Evolutionary conservation across 2,113 vertebrate genomes (phyloP).

Genomic region (Actenoides lindsayi): DNA sequence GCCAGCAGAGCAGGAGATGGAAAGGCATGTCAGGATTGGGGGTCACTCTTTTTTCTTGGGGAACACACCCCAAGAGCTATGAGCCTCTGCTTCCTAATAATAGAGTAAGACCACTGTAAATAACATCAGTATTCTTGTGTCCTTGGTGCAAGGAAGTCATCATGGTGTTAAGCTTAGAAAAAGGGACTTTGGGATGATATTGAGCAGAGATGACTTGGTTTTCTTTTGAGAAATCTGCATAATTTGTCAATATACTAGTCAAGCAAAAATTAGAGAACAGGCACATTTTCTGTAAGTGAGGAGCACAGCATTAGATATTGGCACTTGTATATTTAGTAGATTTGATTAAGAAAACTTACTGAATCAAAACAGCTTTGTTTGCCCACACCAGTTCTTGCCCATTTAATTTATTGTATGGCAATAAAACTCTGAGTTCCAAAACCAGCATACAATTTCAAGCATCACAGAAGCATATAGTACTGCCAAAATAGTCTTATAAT

Average conservation of each 20-base stretch:
- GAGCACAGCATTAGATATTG: background rate
- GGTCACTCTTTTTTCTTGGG: background rate
- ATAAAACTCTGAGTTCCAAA: background rate
- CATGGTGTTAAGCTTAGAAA: background rate
- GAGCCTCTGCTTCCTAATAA: background rate
- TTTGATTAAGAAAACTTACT: background rate
- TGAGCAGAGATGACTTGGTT: background rate
- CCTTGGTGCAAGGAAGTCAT: background rate
- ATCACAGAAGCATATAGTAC: background rate
- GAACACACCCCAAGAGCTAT: rapidly evolving
- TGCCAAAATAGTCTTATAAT: background rate
- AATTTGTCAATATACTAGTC: background rate
- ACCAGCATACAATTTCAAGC: background rate
- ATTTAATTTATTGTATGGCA: background rate
- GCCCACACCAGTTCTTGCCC: background rate
- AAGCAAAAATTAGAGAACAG: background rate
- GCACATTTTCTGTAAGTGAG: background rate
- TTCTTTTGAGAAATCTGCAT: background rate
- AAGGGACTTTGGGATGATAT: background rate
- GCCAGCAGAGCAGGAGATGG: background rate
- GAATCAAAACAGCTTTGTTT: background rate
- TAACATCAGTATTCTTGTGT: background rate
- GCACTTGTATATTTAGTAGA: background rate
- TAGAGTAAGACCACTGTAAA: background rate
- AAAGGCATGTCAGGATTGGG: rapidly evolving